Percentiles rank a stretch among this genome's conserved stretches.
Conservation (phyloP, 1,140 invertebrate species). For the Drosophila insularis region DNA sequence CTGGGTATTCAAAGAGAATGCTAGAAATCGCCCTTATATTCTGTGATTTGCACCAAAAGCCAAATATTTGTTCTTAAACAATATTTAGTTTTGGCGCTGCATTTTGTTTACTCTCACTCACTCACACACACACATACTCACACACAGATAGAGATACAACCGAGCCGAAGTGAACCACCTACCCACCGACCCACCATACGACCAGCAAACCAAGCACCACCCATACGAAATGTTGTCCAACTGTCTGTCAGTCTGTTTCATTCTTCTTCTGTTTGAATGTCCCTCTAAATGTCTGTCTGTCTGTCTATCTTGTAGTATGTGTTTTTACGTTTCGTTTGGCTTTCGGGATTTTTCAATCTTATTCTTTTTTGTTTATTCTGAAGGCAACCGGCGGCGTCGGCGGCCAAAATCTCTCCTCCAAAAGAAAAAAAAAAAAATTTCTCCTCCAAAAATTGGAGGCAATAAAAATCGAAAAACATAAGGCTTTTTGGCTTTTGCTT, state of each 20-base stretch:
- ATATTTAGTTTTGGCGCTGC: conserved; percentile 77
- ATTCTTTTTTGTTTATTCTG: background rate
- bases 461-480: conserved; percentile 71
- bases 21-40: conserved; percentile 39
- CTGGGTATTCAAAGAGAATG: conserved; percentile 2
- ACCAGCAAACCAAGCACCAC: background rate
- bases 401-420: conserved; percentile 21
- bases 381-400: conserved; percentile 40
- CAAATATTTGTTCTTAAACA: conserved; percentile 80
- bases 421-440: background rate
- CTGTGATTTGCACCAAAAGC: conserved; percentile 64
- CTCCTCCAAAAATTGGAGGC: conserved; percentile 39
- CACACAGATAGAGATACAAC: conserved; percentile 16
- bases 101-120: conserved; percentile 49
- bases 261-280: conserved; percentile 16
- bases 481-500: conserved; percentile 41
- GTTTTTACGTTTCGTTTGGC: conserved; percentile 43
- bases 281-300: conserved; percentile 9
- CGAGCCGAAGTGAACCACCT: background rate
- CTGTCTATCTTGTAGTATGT: conserved; percentile 22
- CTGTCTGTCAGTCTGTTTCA: conserved; percentile 33
- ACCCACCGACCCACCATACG: background rate
- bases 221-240: conserved; percentile 52
- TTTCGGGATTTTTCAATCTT: conserved; percentile 49
- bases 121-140: conserved; percentile 48